Evolutionary conservation across 2,113 vertebrate species (phyloP).

Genomic region (Oncorhynchus mykiss): DNA sequence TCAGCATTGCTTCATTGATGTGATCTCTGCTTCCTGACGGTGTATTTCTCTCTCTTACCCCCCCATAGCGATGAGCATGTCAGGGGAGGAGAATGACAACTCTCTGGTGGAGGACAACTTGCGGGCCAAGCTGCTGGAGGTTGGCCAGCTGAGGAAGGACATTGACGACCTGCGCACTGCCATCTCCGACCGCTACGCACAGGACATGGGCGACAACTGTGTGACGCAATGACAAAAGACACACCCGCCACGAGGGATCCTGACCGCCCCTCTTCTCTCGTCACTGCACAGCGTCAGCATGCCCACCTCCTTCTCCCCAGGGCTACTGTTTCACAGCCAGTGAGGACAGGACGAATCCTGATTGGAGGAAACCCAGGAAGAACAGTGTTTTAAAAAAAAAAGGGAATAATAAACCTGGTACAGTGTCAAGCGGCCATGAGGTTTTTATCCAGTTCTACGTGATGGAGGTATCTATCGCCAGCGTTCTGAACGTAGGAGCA

Average conservation of each 20-base stretch:
- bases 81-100: constrained; percentile 81
- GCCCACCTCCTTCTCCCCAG: neutral
- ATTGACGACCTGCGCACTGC: constrained; percentile 88
- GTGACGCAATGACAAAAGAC: constrained; percentile 84
- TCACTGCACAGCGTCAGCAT: neutral
- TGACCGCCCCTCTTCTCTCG: neutral
- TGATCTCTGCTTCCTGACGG: neutral
- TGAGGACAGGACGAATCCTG: neutral
- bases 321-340: neutral
- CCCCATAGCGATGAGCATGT: constrained; percentile 77
- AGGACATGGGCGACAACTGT: constrained; percentile 89
- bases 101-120: constrained; percentile 77
- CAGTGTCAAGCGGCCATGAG: neutral
- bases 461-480: neutral
- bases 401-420: constrained; percentile 14
- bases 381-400: neutral
- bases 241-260: constrained; percentile 12
- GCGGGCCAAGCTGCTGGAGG: constrained; percentile 80
- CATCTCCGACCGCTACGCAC: constrained; percentile 86
- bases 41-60: neutral
- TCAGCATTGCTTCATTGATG: no score
- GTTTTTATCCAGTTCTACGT: neutral
- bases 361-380: neutral
- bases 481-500: constrained; percentile 78
- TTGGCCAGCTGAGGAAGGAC: constrained; percentile 84